These are phyloP conservation scores for Formicarius rufipectus DNA, from an alignment of 2,113 vertebrate species.

Conservation along the genomic window DNA sequence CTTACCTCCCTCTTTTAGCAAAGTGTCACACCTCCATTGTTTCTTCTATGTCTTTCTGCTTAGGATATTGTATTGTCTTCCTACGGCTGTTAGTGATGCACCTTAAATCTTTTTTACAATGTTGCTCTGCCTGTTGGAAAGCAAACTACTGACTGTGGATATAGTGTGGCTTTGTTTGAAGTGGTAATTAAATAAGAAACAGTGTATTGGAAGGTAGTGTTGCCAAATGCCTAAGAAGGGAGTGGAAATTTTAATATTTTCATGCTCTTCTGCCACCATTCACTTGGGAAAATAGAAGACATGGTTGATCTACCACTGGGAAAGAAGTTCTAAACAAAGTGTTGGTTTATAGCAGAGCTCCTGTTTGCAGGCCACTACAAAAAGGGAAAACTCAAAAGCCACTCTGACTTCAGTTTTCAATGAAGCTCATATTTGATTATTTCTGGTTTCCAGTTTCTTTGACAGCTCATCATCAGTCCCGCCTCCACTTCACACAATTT, in stretches of 20 bases:
- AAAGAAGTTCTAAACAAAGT: not conserved
- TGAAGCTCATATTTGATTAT: not conserved
- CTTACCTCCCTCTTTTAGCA: not conserved
- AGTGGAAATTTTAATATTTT: not conserved
- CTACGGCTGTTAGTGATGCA: fast-evolving
- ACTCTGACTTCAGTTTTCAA: not conserved
- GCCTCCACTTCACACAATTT: slow-evolving; percentile 13
- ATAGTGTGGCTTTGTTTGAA: slow-evolving; percentile 1
- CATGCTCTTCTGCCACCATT: not conserved
- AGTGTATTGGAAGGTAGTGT: not conserved
- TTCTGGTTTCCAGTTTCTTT: not conserved
- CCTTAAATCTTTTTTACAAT: not conserved
- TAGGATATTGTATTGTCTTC: not conserved
- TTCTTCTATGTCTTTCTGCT: not conserved
- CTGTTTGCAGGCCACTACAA: not conserved
- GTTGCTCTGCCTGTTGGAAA: not conserved
- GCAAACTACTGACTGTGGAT: not conserved
- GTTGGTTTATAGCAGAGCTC: not conserved
- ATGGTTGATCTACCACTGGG: not conserved
- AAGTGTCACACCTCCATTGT: not conserved
- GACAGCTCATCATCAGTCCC: not conserved
- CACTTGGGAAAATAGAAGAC: not conserved
- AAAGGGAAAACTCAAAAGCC: not conserved
- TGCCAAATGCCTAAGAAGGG: not conserved
- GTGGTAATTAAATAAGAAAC: slow-evolving; percentile 21